phyloP scores from a whole-genome alignment of 2,797 vertebrate genomes.

The Chaetophractus vellerosus region DNA sequence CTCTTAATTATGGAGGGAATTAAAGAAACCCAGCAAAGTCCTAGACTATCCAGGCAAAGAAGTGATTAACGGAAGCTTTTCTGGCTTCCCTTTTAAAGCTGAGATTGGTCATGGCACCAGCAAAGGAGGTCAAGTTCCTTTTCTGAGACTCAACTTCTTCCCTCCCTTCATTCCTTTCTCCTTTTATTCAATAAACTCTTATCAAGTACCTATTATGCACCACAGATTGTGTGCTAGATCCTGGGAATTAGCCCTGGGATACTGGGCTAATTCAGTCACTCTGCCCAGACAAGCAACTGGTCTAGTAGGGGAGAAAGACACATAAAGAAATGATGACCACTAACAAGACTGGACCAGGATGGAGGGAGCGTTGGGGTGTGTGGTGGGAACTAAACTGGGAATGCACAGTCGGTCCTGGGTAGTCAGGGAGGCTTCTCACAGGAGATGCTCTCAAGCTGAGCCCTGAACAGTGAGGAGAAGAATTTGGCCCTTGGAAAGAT shows the following conservation, averaged over 20 bases:
- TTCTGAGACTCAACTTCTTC: not conserved
- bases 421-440: not conserved
- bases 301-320: not conserved
- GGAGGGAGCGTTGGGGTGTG: not conserved
- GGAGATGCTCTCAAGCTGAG: not conserved
- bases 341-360: not conserved
- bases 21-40: not conserved
- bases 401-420: not conserved
- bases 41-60: not conserved
- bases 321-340: not conserved
- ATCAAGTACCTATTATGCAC: not conserved
- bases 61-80: not conserved
- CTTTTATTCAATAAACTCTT: not conserved
- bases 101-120: not conserved
- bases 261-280: not conserved
- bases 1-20: not conserved
- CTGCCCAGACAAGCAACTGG: not conserved
- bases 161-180: not conserved
- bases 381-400: not conserved
- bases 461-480: not conserved
- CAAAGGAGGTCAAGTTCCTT: not conserved
- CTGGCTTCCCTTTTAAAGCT: not conserved
- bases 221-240: not conserved
- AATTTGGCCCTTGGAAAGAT: too few species aligned
- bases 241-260: not conserved